Conservation (phyloP, 2,888 invertebrate species). For the Plebejus argus region DNA sequence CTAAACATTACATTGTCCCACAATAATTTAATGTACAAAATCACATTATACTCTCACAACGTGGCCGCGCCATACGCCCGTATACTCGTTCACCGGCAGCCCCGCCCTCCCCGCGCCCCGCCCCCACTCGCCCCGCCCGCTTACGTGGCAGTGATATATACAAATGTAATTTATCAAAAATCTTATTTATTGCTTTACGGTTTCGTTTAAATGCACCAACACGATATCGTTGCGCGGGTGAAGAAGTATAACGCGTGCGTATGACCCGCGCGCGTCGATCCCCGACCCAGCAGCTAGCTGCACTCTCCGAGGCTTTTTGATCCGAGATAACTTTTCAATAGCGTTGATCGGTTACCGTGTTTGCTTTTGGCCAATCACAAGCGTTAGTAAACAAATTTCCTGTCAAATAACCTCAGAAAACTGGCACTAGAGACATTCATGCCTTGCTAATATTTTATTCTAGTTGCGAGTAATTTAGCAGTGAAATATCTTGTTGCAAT, state of each 20-base stretch:
- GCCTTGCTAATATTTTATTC: neutral
- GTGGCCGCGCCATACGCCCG: conserved; percentile 23
- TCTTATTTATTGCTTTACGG: conserved; percentile 55
- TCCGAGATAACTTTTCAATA: neutral
- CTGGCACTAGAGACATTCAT: neutral
- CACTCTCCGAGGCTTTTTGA: neutral
- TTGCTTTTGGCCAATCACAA: neutral
- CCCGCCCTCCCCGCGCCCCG: conserved; percentile 52
- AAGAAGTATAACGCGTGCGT: conserved; percentile 53
- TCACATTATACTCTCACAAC: conserved; percentile 35
- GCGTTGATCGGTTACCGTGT: neutral
- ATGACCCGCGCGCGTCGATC: conserved; percentile 17
- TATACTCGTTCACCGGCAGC: conserved; percentile 35
- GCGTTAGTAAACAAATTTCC: too few relatives aligned
- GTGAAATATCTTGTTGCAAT: neutral
- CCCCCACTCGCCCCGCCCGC: conserved; percentile 53
- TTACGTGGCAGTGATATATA: conserved; percentile 65
- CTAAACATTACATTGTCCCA: conserved; percentile 30
- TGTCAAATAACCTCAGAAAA: neutral
- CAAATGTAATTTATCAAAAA: conserved; percentile 48
- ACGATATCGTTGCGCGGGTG: conserved; percentile 49
- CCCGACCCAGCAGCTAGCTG: neutral
- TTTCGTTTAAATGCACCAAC: conserved; percentile 68
- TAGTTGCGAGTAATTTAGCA: neutral
- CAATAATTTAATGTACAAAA: conserved; percentile 38